These are phyloP conservation scores for Drosophila emarginata DNA, from an alignment of 2,888 invertebrate species.

Conservation along the genomic window DNA sequence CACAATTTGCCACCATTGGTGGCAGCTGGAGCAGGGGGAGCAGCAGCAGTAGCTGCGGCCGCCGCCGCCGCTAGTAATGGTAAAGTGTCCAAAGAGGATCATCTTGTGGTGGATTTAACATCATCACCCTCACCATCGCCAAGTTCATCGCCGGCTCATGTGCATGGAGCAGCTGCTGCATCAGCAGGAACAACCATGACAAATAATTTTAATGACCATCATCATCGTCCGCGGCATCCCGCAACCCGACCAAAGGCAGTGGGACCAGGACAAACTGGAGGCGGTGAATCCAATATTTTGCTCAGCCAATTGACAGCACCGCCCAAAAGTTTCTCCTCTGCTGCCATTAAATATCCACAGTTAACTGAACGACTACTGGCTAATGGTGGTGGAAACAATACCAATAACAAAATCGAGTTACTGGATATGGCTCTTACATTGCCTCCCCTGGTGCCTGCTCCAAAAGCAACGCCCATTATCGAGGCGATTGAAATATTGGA, in stretches of 20 bases:
- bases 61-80: slow-evolving; percentile 52
- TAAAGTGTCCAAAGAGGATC: slow-evolving; percentile 18
- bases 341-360: slow-evolving; percentile 73
- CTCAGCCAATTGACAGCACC: slow-evolving; percentile 69
- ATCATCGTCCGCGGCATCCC: slow-evolving; percentile 36
- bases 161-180: neutral
- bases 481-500: slow-evolving; percentile 81
- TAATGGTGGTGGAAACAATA: slow-evolving; percentile 55
- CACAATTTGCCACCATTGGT: slow-evolving; percentile 69
- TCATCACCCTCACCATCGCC: slow-evolving; percentile 81
- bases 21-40: neutral
- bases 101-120: slow-evolving; percentile 76
- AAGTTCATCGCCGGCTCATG: slow-evolving; percentile 70
- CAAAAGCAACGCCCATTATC: slow-evolving; percentile 50
- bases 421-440: neutral
- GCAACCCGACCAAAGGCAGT: slow-evolving; percentile 18
- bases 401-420: neutral
- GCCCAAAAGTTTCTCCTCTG: slow-evolving; percentile 53
- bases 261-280: slow-evolving; percentile 35
- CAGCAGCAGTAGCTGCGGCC: neutral
- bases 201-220: slow-evolving; percentile 20
- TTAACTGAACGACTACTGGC: slow-evolving; percentile 76
- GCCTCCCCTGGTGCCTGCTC: neutral
- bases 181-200: slow-evolving; percentile 44
- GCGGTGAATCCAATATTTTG: slow-evolving; percentile 60